Conservation (phyloP, 2,888 invertebrate genomes). For the Spialia ferax region DNA sequence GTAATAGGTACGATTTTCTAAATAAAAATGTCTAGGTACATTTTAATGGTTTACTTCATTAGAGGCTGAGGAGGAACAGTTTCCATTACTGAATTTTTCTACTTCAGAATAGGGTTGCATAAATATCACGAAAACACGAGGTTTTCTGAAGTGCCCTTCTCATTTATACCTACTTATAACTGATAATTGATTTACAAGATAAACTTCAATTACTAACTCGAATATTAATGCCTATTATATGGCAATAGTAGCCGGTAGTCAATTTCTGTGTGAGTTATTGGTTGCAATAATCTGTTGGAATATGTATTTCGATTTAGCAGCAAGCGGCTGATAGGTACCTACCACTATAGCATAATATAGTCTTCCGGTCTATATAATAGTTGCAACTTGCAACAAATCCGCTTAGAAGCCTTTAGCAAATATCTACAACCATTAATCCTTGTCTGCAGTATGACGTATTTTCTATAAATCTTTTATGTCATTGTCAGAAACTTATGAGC, state of each 20-base stretch:
- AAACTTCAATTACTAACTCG: background rate
- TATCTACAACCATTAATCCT: constrained; percentile 2
- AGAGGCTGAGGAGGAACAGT: too few relatives aligned
- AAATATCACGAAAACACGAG: too few relatives aligned
- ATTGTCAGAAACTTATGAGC: background rate
- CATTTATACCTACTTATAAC: background rate
- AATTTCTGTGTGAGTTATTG: background rate
- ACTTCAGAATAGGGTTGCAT: too few relatives aligned
- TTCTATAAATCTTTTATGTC: background rate
- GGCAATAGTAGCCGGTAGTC: background rate
- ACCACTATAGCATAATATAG: background rate
- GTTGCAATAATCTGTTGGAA: background rate
- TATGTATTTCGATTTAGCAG: background rate
- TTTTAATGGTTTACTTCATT: too few relatives aligned
- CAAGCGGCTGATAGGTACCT: constrained; percentile 4
- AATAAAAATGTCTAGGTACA: too few relatives aligned
- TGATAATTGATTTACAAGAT: too few relatives aligned
- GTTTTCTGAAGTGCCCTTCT: background rate
- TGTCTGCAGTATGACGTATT: background rate
- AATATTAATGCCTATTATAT: too few relatives aligned
- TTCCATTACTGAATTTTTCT: too few relatives aligned
- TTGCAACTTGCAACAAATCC: constrained; percentile 1
- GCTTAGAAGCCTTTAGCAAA: background rate
- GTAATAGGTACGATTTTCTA: too few relatives aligned
- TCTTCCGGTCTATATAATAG: constrained; percentile 2